Conservation (phyloP, 2,797 vertebrate genomes). For the Sebastes matsubarae region DNA sequence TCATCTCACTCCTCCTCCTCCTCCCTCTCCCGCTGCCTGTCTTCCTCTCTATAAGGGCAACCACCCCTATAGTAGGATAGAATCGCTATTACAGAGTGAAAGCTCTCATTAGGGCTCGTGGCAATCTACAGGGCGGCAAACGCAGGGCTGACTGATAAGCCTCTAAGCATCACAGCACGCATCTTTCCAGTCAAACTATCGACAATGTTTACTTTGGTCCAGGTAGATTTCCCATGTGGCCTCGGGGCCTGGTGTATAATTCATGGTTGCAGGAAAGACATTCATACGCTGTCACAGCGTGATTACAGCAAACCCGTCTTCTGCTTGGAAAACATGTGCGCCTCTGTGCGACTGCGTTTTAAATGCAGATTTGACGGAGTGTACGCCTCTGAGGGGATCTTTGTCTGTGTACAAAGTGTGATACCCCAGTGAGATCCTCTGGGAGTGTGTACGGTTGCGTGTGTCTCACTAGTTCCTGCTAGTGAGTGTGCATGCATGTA, state of each 20-base stretch:
- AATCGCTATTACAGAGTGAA: slow-evolving; percentile 22
- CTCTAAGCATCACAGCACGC: background rate
- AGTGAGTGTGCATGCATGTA: slow-evolving; percentile 52
- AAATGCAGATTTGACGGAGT: slow-evolving; percentile 57
- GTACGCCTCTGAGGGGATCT: slow-evolving; percentile 50
- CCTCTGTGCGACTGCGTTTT: slow-evolving; percentile 34
- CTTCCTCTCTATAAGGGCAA: slow-evolving; percentile 48
- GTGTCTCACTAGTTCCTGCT: slow-evolving; percentile 20
- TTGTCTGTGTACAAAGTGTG: slow-evolving; percentile 54
- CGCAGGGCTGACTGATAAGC: slow-evolving; percentile 21
- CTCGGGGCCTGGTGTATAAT: slow-evolving; percentile 23
- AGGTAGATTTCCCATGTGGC: slow-evolving; percentile 62
- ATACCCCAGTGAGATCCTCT: slow-evolving; percentile 38
- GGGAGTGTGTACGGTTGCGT: background rate
- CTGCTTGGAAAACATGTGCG: slow-evolving; percentile 39
- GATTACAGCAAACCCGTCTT: slow-evolving; percentile 23
- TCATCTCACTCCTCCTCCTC: slow-evolving; percentile 67
- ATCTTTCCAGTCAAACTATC: slow-evolving; percentile 37
- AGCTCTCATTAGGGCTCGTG: slow-evolving; percentile 41
- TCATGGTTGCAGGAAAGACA: slow-evolving; percentile 27
- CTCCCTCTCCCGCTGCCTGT: slow-evolving; percentile 21
- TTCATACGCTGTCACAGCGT: slow-evolving; percentile 36
- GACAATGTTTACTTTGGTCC: slow-evolving; percentile 39
- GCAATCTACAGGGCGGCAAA: background rate
- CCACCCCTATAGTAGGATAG: slow-evolving; percentile 30